Evolutionary conservation across 64 coral and sea anemone genomes (phyloP), one percentile per base, ranked within the genome.

Genomic region (Montipora sp.): DNA sequence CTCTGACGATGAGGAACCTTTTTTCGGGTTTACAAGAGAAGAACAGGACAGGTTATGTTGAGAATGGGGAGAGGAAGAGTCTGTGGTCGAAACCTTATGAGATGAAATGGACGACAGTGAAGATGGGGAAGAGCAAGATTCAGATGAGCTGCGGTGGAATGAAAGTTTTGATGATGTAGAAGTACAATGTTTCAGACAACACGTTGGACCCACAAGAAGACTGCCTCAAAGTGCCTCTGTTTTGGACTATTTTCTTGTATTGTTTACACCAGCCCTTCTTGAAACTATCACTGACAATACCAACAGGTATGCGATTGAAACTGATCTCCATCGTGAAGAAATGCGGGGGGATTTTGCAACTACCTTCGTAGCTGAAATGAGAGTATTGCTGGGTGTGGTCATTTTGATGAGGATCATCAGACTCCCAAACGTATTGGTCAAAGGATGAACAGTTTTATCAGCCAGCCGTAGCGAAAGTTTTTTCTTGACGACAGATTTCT

Each of bases 321-420:
- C 11, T 80, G 7, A 90, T 90, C 47, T 63, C 24, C 23, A 82
- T 16, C 69, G 79, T 46, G 8, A 50, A 51, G 53, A 70, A 91
- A 91, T 83, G 46, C 80, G 60, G 89, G 78, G 80, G 61, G 77
- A 83, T 14, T 49, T 82, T 75, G 50, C 68, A 72, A 79, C 61
- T 5, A 91, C 89, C 67, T 53, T 66, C 0, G 2, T 70, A 16
- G 80, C 81, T 13, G 90, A 91, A 83, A 91, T 91, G 16, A 91
- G 55, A 69, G 90, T 70, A 73, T 91, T 91, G 63, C 53, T 91
- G 79, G 90, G 79, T 73, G 73, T 91, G 72, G 79, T 91, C 15
- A 91, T 91, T 91, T 79, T 91, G 61, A 91, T 83, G 90, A 48
- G 90, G 45, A 83, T 90, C 7, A 77, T 91, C 14, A 90, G 59